phyloP scores from a whole-genome alignment of 35 echinoderm and acorn worm genomes.

The Amphiura filiformis region DNA sequence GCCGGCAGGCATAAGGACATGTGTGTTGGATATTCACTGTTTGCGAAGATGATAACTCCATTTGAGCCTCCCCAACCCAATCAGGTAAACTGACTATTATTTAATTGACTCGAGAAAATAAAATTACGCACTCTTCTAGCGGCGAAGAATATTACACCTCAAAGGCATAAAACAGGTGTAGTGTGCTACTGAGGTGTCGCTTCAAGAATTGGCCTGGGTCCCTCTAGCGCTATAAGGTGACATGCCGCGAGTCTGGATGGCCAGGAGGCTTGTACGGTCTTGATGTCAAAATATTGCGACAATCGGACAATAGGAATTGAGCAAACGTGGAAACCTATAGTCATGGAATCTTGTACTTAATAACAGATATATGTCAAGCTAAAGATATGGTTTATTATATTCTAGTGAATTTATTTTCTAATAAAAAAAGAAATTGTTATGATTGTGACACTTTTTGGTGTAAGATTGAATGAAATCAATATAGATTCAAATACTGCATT shows the following conservation, averaged over 20 bases:
- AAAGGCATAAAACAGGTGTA: slow-evolving; percentile 1
- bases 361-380: too few relatives aligned
- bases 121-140: slow-evolving; percentile 8
- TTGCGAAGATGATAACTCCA: background rate
- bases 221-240: background rate
- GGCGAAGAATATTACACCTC: background rate
- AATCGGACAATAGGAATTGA: too few relatives aligned
- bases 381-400: too few relatives aligned
- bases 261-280: background rate
- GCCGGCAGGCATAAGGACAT: background rate
- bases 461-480: too few relatives aligned
- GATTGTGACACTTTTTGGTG: too few relatives aligned
- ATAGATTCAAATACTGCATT: too few relatives aligned
- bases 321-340: too few relatives aligned
- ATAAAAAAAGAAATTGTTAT: too few relatives aligned
- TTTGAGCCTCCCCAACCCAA: background rate
- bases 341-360: too few relatives aligned
- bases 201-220: background rate
- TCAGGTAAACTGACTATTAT: background rate
- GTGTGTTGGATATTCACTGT: background rate
- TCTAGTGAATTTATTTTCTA: too few relatives aligned
- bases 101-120: slow-evolving; percentile 15
- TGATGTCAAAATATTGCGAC: too few relatives aligned
- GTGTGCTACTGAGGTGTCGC: background rate
- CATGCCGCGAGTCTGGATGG: background rate